These are phyloP conservation scores for Phorcus lineatus DNA, from an alignment of 2,888 invertebrate genomes.

Conservation along the genomic window DNA sequence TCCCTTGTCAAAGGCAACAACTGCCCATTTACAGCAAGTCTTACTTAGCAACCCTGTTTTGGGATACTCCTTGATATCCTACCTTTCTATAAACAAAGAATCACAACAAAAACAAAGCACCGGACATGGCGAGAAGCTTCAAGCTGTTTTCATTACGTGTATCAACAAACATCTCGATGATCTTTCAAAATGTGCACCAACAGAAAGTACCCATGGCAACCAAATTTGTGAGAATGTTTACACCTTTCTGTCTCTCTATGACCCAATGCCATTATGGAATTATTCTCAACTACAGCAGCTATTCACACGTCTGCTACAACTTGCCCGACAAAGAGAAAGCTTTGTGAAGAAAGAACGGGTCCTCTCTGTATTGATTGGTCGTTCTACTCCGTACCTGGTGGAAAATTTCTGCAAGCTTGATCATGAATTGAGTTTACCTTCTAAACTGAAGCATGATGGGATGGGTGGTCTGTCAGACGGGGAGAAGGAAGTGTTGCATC, in stretches of 20 bases:
- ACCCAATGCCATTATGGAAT: slow-evolving; percentile 55
- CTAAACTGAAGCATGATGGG: slow-evolving; percentile 2
- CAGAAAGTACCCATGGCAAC: not conserved
- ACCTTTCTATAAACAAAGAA: slow-evolving; percentile 34
- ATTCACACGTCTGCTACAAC: slow-evolving; percentile 54
- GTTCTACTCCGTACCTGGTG: slow-evolving; percentile 51
- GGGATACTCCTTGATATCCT: slow-evolving; percentile 50
- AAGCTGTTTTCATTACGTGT: slow-evolving; percentile 54
- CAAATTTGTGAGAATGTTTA: slow-evolving; percentile 40
- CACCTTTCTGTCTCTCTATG: slow-evolving; percentile 56
- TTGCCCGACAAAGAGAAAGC: slow-evolving; percentile 36
- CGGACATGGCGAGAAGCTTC: slow-evolving; percentile 50
- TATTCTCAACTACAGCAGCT: slow-evolving; percentile 56
- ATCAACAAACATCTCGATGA: slow-evolving; percentile 56
- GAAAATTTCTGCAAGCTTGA: slow-evolving; percentile 58
- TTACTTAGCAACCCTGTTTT: slow-evolving; percentile 52
- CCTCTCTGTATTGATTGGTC: slow-evolving; percentile 58
- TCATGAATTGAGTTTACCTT: slow-evolving; percentile 2
- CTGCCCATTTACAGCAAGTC: slow-evolving; percentile 38
- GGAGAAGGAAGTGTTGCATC: slow-evolving; percentile 51
- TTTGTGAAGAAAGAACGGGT: slow-evolving; percentile 50
- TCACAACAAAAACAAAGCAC: slow-evolving; percentile 31
- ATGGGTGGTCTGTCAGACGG: slow-evolving; percentile 48
- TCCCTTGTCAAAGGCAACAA: slow-evolving; percentile 29
- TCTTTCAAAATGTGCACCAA: not conserved